phyloP scores from a whole-genome alignment of 2,888 invertebrate genomes.

The Onchidella celtica region DNA sequence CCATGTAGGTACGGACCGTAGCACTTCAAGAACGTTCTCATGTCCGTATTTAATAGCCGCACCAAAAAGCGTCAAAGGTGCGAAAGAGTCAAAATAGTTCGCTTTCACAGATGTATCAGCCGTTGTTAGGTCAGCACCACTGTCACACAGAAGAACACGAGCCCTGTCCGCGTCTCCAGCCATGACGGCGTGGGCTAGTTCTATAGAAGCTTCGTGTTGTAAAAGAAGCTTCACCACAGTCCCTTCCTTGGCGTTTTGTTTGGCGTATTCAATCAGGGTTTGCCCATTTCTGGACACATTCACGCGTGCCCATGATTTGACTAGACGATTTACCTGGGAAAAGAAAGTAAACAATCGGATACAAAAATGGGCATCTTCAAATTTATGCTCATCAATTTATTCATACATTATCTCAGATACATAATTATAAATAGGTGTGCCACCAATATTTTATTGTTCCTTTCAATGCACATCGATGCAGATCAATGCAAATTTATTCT shows the following conservation, averaged over 20 bases:
- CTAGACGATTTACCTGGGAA: constrained; percentile 70
- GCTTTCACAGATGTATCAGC: constrained; percentile 73
- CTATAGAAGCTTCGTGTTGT: constrained; percentile 70
- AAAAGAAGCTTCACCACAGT: constrained; percentile 67
- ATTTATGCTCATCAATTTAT: too few species aligned
- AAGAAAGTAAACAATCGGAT: background rate
- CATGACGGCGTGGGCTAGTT: constrained; percentile 77
- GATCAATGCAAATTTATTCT: too few species aligned
- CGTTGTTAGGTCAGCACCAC: constrained; percentile 67
- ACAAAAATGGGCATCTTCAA: too few species aligned
- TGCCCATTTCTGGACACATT: constrained; percentile 66
- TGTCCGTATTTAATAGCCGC: constrained; percentile 75
- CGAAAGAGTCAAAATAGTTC: constrained; percentile 65
- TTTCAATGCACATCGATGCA: too few species aligned
- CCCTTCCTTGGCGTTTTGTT: constrained; percentile 61
- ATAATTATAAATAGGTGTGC: background rate
- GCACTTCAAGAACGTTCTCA: constrained; percentile 63
- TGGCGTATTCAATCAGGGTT: constrained; percentile 69
- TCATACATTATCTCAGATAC: background rate
- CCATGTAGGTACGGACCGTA: background rate
- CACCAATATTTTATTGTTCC: too few species aligned
- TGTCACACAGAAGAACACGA: constrained; percentile 68
- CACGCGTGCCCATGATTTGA: constrained; percentile 77
- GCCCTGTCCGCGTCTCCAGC: constrained; percentile 75
- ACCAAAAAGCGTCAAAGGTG: constrained; percentile 70